Evolutionary conservation across 1,140 invertebrate genomes (phyloP).

Genomic region (Heliconius nattereri): DNA sequence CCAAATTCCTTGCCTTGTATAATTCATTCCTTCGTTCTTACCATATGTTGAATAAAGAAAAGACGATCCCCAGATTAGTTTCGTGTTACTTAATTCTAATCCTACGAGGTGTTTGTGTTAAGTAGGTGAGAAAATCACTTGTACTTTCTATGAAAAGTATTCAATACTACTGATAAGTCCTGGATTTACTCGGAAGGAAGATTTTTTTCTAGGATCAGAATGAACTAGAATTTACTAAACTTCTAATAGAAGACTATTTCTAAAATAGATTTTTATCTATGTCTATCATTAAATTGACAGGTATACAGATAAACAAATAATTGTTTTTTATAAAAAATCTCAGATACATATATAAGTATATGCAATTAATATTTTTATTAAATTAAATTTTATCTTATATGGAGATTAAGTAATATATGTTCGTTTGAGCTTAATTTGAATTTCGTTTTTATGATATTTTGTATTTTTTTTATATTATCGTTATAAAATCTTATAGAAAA

Average conservation of each 20-base stretch:
- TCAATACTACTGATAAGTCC: not conserved
- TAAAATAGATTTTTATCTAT: too few relatives aligned
- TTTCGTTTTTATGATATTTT: too few relatives aligned
- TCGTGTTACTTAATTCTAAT: constrained; percentile 16
- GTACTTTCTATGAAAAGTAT: not conserved
- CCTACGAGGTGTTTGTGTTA: constrained; percentile 18
- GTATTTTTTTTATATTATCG: too few relatives aligned
- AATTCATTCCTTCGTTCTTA: not conserved
- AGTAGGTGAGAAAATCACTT: constrained; percentile 11
- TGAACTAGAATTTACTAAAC: too few relatives aligned
- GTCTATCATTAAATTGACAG: too few relatives aligned
- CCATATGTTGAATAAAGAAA: constrained; percentile 9
- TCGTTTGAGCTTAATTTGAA: too few relatives aligned
- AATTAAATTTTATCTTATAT: too few relatives aligned
- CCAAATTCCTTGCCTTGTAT: not conserved
- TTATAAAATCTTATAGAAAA: too few relatives aligned
- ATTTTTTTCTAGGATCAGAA: not conserved
- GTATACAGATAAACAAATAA: not conserved
- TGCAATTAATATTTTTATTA: too few relatives aligned
- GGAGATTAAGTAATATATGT: too few relatives aligned
- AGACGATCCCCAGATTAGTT: constrained; percentile 12
- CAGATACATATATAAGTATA: too few relatives aligned
- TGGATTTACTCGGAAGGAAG: not conserved
- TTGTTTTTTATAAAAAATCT: not conserved
- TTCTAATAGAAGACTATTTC: too few relatives aligned